Percentiles rank a stretch among this genome's conserved stretches.
phyloP scores from a whole-genome alignment of 2,888 invertebrate species.

The Myathropa florea region DNA sequence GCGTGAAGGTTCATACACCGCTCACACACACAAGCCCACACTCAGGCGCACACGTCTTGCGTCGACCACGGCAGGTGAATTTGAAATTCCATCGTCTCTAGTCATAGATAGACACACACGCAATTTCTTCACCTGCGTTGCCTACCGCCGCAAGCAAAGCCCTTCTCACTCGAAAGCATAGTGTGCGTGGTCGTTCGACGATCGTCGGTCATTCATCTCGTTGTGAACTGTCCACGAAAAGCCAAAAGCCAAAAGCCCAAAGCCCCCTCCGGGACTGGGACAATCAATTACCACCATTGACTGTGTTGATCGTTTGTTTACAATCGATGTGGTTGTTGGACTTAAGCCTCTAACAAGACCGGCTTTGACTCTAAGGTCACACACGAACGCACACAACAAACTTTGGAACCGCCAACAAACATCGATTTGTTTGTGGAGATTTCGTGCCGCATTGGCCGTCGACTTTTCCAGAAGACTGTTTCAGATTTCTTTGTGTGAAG shows the following conservation, averaged over 20 bases:
- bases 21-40: not conserved
- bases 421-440: not conserved
- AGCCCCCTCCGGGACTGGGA: not conserved
- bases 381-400: not conserved
- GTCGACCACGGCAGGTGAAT: conserved; percentile 11
- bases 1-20: conserved; percentile 34
- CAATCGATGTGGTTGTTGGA: conserved; percentile 11
- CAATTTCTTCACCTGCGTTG: no score
- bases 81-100: conserved; percentile 15
- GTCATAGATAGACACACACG: conserved; percentile 21
- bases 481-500: conserved; percentile 16
- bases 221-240: conserved; percentile 12
- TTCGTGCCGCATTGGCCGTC: conserved; percentile 1
- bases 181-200: not conserved
- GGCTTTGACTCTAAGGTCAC: conserved; percentile 34
- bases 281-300: conserved; percentile 24
- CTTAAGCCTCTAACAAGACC: conserved; percentile 21
- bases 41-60: not conserved
- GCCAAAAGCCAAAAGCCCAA: not conserved
- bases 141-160: not conserved
- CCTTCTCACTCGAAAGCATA: conserved; percentile 4
- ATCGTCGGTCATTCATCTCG: conserved; percentile 30
- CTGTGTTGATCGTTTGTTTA: conserved; percentile 23
- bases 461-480: conserved; percentile 28
- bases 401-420: not conserved